A percentile compares a stretch with the other conserved stretches of the same genome.
Conservation (phyloP, 2,797 vertebrate species). For the Manis javanica region DNA sequence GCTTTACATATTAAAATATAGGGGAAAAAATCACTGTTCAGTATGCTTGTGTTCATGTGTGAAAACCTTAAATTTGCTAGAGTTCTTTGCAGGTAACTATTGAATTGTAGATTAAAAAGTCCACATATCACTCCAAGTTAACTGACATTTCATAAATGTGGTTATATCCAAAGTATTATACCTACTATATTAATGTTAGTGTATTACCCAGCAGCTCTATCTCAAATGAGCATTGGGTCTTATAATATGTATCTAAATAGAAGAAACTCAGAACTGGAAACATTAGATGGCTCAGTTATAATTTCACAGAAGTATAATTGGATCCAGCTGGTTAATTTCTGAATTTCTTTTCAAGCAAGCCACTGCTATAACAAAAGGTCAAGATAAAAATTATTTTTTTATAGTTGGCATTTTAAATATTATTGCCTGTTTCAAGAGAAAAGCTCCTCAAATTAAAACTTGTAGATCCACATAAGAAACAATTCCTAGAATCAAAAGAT, state of each 20-base stretch:
- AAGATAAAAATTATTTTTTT: conserved; percentile 42
- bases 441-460: conserved; percentile 17
- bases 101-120: conserved; percentile 62
- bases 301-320: not conserved
- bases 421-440: conserved; percentile 3
- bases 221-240: not conserved
- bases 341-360: not conserved
- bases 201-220: not conserved
- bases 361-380: conserved; percentile 40
- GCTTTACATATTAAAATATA: not conserved
- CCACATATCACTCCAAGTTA: not conserved
- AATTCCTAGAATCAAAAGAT: not conserved
- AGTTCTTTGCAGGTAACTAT: conserved; percentile 19
- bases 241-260: not conserved
- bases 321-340: not conserved
- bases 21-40: not conserved
- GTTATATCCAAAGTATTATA: not conserved
- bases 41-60: not conserved
- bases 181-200: not conserved
- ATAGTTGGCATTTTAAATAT: not conserved
- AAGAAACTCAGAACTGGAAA: not conserved
- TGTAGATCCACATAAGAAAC: not conserved
- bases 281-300: not conserved
- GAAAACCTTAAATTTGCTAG: conserved; percentile 62
- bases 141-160: not conserved